Evolutionary conservation across 2,888 invertebrate genomes (phyloP), one percentile per base, ranked within the genome.

Genomic region (Magallana nippona): DNA sequence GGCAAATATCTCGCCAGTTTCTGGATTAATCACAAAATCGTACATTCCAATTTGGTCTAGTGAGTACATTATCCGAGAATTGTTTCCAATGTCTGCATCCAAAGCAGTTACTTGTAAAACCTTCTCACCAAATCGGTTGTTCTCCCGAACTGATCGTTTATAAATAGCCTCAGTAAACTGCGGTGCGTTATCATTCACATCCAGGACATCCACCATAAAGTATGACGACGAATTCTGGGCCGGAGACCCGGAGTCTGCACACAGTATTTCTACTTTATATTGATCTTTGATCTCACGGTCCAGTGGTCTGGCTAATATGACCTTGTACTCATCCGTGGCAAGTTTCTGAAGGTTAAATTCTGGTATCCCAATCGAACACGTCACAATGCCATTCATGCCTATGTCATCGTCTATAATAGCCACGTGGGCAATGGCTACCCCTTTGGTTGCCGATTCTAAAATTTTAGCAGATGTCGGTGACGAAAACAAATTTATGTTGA

Each of bases 161-260:
- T 90, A 91, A 17, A 88, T 85, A 56, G 83, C 82, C 57, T 96
- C 96, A 1, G 96, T 94, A 92, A 98, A 98, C 91, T 95, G 95
- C 0, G 98, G 98, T 0, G 97, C 95, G 94, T 98, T 98, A 92
- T 98, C 98, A 91, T 98, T 98, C 1, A 97, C 96, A 92, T 98
- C 98, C 78, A 95, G 94, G 0, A 98, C 96, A 19, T 85, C 82
- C 13, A 90, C 89, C 15, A 82, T 85, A 79, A 90, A 89, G 10
- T 63, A 82, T n/a, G 86, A 85, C 13, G 88, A 84, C 0, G 87
- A 83, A 81, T 86, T 89, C 27, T 88, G 78, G 0, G 89, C 86
- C 1, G 90, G 89, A 0, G 84, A 82, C 3, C 90, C 90, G 58
- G 84, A 86, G 77, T 90, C 90, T 19, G 86, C 78, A 55, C 90